A percentile compares a stretch with the other conserved stretches of the same genome.
Evolutionary conservation across 1,140 invertebrate species (phyloP).

Genomic region (Maniola jurtina): DNA sequence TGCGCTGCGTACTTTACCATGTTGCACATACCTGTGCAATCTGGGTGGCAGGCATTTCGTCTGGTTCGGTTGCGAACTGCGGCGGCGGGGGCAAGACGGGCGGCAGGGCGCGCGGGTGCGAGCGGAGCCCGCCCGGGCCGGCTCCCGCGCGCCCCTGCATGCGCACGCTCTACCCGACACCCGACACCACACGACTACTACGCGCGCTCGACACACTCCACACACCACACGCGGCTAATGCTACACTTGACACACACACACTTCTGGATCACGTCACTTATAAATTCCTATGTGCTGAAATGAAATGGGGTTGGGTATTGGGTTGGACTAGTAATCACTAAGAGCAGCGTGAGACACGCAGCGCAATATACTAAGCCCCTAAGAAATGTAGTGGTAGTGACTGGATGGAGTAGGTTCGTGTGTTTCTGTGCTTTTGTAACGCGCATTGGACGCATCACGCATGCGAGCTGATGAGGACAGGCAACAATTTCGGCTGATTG

Average conservation of each 20-base stretch:
- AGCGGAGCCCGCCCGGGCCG: conserved; percentile 68
- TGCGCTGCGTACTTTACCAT: neutral
- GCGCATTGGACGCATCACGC: too few relatives aligned
- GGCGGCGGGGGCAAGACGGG: conserved; percentile 73
- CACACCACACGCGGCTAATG: neutral
- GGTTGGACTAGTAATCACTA: too few relatives aligned
- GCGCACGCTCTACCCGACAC: conserved; percentile 58
- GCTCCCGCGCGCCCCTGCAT: conserved; percentile 74
- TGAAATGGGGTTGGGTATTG: too few relatives aligned
- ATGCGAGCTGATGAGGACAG: too few relatives aligned
- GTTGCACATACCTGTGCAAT: conserved; percentile 59
- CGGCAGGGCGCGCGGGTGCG: conserved; percentile 69
- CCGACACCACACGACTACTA: conserved; percentile 24
- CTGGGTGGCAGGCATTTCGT: conserved; percentile 72
- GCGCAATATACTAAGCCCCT: too few relatives aligned
- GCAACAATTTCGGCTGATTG: too few relatives aligned
- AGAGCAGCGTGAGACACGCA: too few relatives aligned
- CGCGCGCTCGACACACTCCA: conserved; percentile 25
- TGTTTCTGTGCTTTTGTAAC: too few relatives aligned
- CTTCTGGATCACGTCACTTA: neutral
- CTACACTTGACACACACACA: neutral
- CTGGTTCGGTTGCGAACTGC: conserved; percentile 67
- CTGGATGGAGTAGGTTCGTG: too few relatives aligned
- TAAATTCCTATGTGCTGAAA: too few relatives aligned
- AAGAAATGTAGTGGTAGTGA: too few relatives aligned